Conservation (phyloP, 2,888 invertebrate genomes). For the Coremacera marginata region DNA sequence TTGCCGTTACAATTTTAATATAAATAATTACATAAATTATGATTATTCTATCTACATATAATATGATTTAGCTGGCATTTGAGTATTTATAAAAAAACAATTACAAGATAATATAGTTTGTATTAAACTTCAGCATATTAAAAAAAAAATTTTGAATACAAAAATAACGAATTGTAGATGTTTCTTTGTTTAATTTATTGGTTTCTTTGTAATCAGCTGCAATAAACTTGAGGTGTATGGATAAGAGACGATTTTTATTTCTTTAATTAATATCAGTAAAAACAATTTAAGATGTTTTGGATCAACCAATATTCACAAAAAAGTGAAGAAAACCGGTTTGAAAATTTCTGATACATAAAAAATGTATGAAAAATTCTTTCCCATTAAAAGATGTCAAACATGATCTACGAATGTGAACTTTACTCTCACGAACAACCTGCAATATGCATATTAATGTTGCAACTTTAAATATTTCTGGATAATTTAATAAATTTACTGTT, state of each 20-base stretch:
- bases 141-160: conserved; percentile 51
- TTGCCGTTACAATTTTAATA: conserved; percentile 40
- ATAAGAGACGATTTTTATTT: conserved; percentile 39
- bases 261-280: neutral
- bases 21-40: conserved; percentile 3
- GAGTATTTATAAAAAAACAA: conserved; percentile 49
- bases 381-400: too few relatives aligned
- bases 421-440: too few relatives aligned
- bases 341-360: too few relatives aligned
- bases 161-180: conserved; percentile 40
- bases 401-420: too few relatives aligned
- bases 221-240: conserved; percentile 42
- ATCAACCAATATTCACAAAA: neutral
- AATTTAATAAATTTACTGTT: too few relatives aligned
- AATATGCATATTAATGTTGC: too few relatives aligned
- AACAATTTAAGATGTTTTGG: neutral
- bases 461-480: too few relatives aligned
- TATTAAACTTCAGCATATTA: conserved; percentile 47
- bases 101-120: conserved; percentile 47
- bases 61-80: conserved; percentile 52
- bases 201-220: conserved; percentile 34
- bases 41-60: conserved; percentile 32
- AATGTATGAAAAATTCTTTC: too few relatives aligned
- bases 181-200: conserved; percentile 31
- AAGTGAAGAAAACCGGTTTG: too few relatives aligned